Base-by-base conservation (phyloP, 2,113 vertebrate species). In the Pollimyrus isidori region DNA sequence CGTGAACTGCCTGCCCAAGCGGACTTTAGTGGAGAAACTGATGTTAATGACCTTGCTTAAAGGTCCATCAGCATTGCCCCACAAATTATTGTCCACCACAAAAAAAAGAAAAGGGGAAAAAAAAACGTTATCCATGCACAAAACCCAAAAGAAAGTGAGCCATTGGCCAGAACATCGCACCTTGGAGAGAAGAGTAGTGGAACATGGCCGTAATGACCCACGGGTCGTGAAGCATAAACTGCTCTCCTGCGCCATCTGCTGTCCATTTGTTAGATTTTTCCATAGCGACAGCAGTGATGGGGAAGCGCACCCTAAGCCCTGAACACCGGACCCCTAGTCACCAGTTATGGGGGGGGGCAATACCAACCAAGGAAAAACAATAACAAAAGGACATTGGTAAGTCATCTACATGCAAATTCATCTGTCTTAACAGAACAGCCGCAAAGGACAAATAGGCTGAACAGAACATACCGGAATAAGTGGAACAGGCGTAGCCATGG, bases 391-490 rank as follows among this genome's bases (percentile, higher is more conserved):
- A 89, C 89, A 88, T 88, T 80, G 90, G 80, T 90, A 92, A 91
- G 90, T 91, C 91, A 91, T 92, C 90, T 91, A 90, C 89, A 92
- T 93, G 91, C 91, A 92, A 93, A 93, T 92, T 90, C 88, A 90
- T 90, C 91, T 87, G 76, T 4, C 65, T 30, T 87, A 76, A 76
- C 48, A 90, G 90, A 91, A 89, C 58, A 88, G 87, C 42, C 42
- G 65, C 4, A 65, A 88, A 87, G 88, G 90, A 92, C 21, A 87
- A 91, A 87, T 89, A 91, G 91, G 19, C 90, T 69, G 89, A 26
- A 56, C 65, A 50, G 80, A 91, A 90, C 83, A 73, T 90, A 92
- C 89, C 87, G 91, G 90, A 84, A 89, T 89, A 91, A 92, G 90
- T 87, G 90, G 90, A 89, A 90, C 88, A 86, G 46, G 58, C 0